Evolutionary conservation across 2,888 invertebrate genomes (phyloP), one percentile per base, ranked within the genome.

Genomic region (Listrodromus nycthemerus): DNA sequence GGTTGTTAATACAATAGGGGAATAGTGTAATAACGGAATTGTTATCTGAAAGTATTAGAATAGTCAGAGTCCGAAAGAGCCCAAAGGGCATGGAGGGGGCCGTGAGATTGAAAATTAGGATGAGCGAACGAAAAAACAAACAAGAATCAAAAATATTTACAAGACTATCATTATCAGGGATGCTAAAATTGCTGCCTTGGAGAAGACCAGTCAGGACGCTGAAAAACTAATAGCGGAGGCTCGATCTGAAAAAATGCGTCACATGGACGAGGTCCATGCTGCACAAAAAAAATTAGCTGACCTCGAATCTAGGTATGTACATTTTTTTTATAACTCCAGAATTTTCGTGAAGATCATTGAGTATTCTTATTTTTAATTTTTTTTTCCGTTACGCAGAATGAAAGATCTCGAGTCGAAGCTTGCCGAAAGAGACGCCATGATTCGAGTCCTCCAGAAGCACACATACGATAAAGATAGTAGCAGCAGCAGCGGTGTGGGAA

Each of bases 341-440:
- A 73, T 6, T n/a, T 27, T 63, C 30, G 8, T 1, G 37, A 16
- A 75, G 2, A 48, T 61, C n/a, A n/a, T 4, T 7, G 27, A 19
- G 16, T 24, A 13, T 21, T 16, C 48, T 8, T 55, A 65, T 69
- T 63, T 2, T 37, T 50, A 45, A 55, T 74, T 48, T 63, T 19
- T 70, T 1, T 79, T 78, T 21, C 52, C 65, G 30, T 37, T 71
- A 89, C 87, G 30, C 86, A 96, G 96, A 91, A 95, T 97, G 88
- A 98, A 98, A 93, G 97, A 97, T 93, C 94, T 97, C 85, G 98
- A 98, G 93, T 97, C 97, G 3, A 97, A 97, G 91, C 95, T 98
- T 79, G 97, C 97, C 0, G 98, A 98, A 92, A 96, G 97, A 80
- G 98, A 98, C 92, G 98, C 98, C 0, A 97, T 98, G 97, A 97